Evolutionary conservation across 2,888 invertebrate species (phyloP).

Genomic region (Eupithecia inturbata): DNA sequence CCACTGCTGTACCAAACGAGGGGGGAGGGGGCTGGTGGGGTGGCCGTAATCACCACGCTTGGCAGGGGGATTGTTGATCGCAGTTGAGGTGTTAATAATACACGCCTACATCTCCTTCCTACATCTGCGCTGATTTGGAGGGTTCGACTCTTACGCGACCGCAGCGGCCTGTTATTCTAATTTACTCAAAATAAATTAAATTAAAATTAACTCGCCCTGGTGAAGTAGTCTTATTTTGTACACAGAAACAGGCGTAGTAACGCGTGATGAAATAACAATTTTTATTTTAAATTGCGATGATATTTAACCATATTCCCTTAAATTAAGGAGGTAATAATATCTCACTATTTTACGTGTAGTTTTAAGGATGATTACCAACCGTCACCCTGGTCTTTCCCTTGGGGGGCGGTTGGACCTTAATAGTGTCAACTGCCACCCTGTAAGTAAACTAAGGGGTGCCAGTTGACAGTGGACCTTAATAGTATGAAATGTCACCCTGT

Average conservation of each 20-base stretch:
- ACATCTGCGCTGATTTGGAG: too few relatives aligned
- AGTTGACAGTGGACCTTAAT: not conserved
- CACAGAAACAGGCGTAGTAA: not conserved
- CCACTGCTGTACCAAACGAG: too few relatives aligned
- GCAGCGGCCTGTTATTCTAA: too few relatives aligned
- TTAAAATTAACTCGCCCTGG: not conserved
- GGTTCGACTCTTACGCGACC: too few relatives aligned
- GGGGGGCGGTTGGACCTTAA: not conserved
- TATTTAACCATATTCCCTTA: not conserved
- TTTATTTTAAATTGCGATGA: not conserved
- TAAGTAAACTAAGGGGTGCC: not conserved
- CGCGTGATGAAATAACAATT: not conserved
- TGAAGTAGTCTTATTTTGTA: not conserved
- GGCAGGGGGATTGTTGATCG: too few relatives aligned
- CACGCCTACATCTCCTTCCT: too few relatives aligned
- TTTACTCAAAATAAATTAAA: not conserved
- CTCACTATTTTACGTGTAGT: not conserved
- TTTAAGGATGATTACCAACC: not conserved
- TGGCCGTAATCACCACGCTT: too few relatives aligned
- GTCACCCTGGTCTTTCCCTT: not conserved
- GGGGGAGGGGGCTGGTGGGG: too few relatives aligned
- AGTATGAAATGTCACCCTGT: not conserved
- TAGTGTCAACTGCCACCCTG: not conserved
- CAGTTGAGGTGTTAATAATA: too few relatives aligned
- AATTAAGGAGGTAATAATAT: conserved; percentile 3